Evolutionary conservation across 2,113 vertebrate species (phyloP), one percentile per base, ranked within the genome.

Genomic region (Bubo scandiacus): DNA sequence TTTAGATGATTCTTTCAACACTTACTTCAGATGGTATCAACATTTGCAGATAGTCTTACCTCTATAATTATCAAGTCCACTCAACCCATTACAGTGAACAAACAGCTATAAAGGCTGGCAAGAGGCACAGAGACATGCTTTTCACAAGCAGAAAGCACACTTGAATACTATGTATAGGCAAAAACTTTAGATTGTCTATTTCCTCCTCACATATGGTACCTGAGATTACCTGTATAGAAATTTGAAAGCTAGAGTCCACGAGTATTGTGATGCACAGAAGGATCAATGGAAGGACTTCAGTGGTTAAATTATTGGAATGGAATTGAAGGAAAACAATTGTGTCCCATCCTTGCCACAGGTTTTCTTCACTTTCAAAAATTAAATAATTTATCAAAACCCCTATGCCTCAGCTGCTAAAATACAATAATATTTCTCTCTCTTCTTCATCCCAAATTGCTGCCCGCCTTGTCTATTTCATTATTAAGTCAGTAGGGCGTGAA

Each of bases 11-110:
- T 79, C 89, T 94, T 95, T 94, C 91, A 91, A 80, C 86, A 81
- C 81, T 79, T 72, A 88, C 71, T 90, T 96, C 87, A 95, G 84
- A 94, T 72, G 61, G 63, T 63, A 94, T 38, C 81, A 89, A 72
- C 55, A 79, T 42, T 88, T 89, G 61, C 72, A 81, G 67, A 86
- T 27, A 83, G 61, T 59, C 66, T 72, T 91, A 92, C 88, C 86
- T 86, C 96, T 84, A 52, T 92, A 95, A 95, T 94, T 91, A 97
- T 40, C 70, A 77, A 75, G 77, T 91, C 86, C 73, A 89, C 65
- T 94, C 86, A 91, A 61, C 49, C 54, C 77, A 81, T 81, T 43
- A 27, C 20, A 12, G 63, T 19, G 70, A 94, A 84, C 70, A 42
- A 84, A 59, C 45, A 78, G 79, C 43, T 65, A 43, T 10, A 71